A percentile compares a stretch with the other conserved stretches of the same genome.
Conservation (phyloP, 1,140 invertebrate species). For the Lamellibrachia luymesi region DNA sequence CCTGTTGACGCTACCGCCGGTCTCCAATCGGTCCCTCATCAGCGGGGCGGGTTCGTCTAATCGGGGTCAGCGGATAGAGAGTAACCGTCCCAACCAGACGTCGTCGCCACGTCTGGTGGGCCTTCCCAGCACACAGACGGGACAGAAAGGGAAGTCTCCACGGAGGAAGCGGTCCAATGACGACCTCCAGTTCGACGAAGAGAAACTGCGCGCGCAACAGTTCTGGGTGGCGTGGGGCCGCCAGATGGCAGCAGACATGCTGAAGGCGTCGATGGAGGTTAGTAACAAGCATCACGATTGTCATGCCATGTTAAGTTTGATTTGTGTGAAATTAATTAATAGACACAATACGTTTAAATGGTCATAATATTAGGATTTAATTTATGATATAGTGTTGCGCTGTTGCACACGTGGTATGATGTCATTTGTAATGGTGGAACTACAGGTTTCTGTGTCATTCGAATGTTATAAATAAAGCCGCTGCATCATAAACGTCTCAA, state of each 20-base stretch:
- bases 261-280: not conserved
- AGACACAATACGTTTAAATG: not conserved
- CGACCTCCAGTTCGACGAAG: not conserved
- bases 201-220: not conserved
- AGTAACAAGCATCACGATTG: not conserved
- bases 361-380: no score
- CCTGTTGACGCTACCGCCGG: not conserved
- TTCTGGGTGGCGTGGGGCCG: slow-evolving; percentile 1
- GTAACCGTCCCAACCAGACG: not conserved
- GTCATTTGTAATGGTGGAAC: no score
- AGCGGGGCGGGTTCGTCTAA: not conserved
- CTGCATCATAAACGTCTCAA: not conserved
- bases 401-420: not conserved
- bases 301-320: not conserved
- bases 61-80: not conserved
- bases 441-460: no score
- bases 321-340: not conserved
- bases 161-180: not conserved
- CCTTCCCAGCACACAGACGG: not conserved
- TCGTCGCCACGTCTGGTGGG: not conserved
- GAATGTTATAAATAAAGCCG: no score
- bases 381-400: not conserved
- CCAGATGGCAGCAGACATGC: not conserved
- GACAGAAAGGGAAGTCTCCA: not conserved
- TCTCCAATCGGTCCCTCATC: not conserved